These are phyloP conservation scores for Nannospalax galili DNA, from an alignment of 2,113 vertebrate species.

Conservation along the genomic window DNA sequence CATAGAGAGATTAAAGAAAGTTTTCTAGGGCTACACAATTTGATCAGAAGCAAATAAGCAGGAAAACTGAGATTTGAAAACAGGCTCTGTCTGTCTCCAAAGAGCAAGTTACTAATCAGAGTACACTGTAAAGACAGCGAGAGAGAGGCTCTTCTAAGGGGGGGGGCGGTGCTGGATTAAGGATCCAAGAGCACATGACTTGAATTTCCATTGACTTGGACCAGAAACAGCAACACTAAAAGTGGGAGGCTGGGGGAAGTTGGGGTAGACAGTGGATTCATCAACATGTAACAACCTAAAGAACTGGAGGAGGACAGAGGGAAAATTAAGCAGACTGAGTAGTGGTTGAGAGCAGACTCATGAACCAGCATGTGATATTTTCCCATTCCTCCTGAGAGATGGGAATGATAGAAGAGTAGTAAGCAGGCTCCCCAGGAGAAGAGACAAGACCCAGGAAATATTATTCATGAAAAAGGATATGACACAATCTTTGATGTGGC, in stretches of 20 bases:
- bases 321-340: neutral
- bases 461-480: neutral
- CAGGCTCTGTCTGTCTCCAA: neutral
- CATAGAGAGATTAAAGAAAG: neutral
- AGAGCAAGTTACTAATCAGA: neutral
- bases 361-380: neutral
- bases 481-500: neutral
- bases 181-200: neutral
- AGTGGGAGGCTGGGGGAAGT: no score
- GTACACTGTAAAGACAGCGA: neutral
- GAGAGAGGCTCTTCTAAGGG: neutral
- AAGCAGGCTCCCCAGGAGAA: neutral
- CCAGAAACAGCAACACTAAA: neutral
- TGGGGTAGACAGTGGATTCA: neutral
- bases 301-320: neutral
- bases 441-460: neutral
- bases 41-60: neutral
- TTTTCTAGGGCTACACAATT: neutral
- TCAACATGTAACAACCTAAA: neutral
- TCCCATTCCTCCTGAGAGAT: neutral
- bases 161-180: neutral
- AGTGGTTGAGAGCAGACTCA: neutral
- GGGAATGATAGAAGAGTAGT: rapidly evolving
- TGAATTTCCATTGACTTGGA: neutral
- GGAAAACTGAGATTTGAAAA: neutral